Evolutionary conservation across 2,113 vertebrate genomes (phyloP), one percentile per base, ranked within the genome.

Genomic region (Hippopotamus amphibius): DNA sequence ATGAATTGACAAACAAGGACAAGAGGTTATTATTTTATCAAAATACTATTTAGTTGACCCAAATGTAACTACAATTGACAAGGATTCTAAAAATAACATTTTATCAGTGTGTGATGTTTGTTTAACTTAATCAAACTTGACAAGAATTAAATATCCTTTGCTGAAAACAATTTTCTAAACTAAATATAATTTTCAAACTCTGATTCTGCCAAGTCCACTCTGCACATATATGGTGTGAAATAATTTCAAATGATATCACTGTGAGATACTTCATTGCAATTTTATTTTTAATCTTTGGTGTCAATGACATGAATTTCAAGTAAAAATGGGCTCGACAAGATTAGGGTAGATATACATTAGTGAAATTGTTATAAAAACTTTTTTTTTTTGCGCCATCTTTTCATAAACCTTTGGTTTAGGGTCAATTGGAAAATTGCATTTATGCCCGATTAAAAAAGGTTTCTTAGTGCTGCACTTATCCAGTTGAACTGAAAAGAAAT

Each of bases 141-240:
- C 61, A 92, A 80, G 43, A 90, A 90, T 83, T 28, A 92, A 79
- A 41, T 13, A 76, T 59, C 50, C 46, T 93, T 88, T 66, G 28
- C 46, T 59, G 65, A 90, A 96, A 94, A 87, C 3, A 76, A 33
- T 80, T 87, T 92, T 63, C 88, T 55, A 96, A 88, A 95, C 94
- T 84, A 93, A 95, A 81, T n/a, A 83, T 53, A 69, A 89, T 22
- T 15, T 66, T 61, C 15, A 90, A 95, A 43, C 6, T 77, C 28
- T 83, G 59, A 80, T 93, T 91, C 63, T 96, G 46, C 41, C 53
- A 61, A 30, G 5, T 88, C 77, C 1, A 87, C 9, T 90, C 61
- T 80, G 68, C 50, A 83, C 41, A 87, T 37, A 96, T 48, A 48
- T 53, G 9, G 5, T 3, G 61, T 71, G 59, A 80, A 92, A 74